Base-by-base conservation (phyloP, 2,888 invertebrate genomes). In the Adineta ricciae region DNA sequence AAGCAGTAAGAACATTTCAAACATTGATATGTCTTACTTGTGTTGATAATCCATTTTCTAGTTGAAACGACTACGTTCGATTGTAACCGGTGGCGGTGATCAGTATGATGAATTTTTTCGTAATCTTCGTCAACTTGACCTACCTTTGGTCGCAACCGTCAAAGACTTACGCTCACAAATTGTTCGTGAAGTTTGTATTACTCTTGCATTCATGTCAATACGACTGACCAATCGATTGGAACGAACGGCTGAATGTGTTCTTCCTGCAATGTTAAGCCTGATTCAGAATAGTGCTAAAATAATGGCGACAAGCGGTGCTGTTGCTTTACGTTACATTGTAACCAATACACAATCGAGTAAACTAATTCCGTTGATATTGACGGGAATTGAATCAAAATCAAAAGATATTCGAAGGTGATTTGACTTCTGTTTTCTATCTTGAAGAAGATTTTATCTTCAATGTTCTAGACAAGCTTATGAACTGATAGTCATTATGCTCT, bases 251-350 rank as follows among this genome's bases (percentile, higher is more conserved):
- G 94, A 96, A 89, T 93, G 93, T 87, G 93, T 97, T 84, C 91
- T 98, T 83, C 94, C 94, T 87, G 93, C 93, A 88, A 91, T 98
- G 49, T 94, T 98, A 89, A 94, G 94, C 90, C 93, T 97, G 86
- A 95, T 97, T 90, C 96, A 95, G 89, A 98, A 97, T 90, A 95
- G 95, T 87, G 97, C 96, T 87, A 98, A 97, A 93, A 95, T 96
- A 88, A 95, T 97, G 90, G 94, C 97, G 11, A 94, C 96, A 0
- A 94, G 96, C 0, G 96, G 73, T 24, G 19, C 72, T 27, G 82
- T 85, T 24, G 83, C 52, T 11, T 11, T 85, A 14, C 72, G 85
- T n/a, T 85, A 83, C 41, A 85, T 85, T 46, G 72, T 85, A 24
- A 73, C 64, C 38, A 73, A 85, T 82, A 73, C 78, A 7, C 85